Evolutionary conservation across 2,797 vertebrate genomes (phyloP).

Genomic region (Manis javanica): DNA sequence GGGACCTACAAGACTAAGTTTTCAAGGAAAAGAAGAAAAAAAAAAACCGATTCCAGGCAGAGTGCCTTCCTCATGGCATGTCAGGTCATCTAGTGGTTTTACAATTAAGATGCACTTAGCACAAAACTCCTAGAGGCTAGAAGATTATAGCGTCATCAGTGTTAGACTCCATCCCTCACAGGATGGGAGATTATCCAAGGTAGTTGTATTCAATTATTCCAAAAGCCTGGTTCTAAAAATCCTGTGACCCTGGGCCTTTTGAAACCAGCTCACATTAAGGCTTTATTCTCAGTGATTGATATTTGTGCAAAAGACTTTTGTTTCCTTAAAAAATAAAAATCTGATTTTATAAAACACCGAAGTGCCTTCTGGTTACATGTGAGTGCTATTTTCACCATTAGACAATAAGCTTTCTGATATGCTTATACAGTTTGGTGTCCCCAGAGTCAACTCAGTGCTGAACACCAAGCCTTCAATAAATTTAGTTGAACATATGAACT

Average conservation of each 20-base stretch:
- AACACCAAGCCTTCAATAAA: neutral
- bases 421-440: neutral
- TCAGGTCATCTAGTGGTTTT: neutral
- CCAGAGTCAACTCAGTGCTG: neutral
- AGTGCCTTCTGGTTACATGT: neutral
- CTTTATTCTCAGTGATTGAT: neutral
- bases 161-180: neutral
- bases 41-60: neutral
- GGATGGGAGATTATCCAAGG: neutral
- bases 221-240: conserved; percentile 22
- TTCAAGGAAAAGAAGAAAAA: neutral
- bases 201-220: neutral
- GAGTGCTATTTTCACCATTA: neutral
- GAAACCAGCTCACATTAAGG: neutral
- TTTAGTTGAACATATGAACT: neutral
- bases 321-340: conserved; percentile 15
- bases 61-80: neutral
- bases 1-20: neutral
- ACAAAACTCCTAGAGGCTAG: neutral
- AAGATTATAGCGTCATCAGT: neutral
- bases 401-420: neutral
- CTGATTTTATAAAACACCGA: neutral
- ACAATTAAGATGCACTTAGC: neutral
- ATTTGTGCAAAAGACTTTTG: neutral
- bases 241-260: neutral